phyloP scores from a whole-genome alignment of 37 sponge, comb jelly and placozoan genomes.

The Bolinopsis microptera region DNA sequence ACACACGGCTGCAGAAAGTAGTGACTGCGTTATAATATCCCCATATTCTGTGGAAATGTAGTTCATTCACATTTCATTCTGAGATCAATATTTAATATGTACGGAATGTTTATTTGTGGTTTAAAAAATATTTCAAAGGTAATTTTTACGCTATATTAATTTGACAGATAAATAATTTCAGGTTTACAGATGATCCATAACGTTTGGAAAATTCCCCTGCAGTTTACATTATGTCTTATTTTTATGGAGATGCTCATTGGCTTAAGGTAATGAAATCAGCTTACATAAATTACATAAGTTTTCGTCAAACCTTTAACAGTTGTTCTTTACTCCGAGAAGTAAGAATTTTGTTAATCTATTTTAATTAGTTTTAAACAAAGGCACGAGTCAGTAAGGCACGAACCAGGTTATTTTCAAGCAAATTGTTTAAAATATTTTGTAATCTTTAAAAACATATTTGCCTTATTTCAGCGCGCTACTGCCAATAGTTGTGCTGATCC shows the following conservation, averaged over 20 bases:
- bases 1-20: no score
- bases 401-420: no score
- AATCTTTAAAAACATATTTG: no score
- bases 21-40: not conserved
- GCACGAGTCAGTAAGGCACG: no score
- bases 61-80: not conserved
- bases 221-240: slow-evolving; percentile 19
- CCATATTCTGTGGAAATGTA: not conserved
- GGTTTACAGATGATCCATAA: slow-evolving; percentile 32
- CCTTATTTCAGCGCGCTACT: not conserved
- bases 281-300: not conserved
- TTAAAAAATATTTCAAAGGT: no score
- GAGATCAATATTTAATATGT: not conserved
- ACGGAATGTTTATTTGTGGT: not conserved
- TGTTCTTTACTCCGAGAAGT: no score
- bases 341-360: no score
- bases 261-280: not conserved
- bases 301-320: no score
- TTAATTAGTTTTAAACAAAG: no score
- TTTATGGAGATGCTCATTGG: slow-evolving; percentile 58
- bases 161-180: not conserved
- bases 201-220: slow-evolving; percentile 58
- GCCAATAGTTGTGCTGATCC: slow-evolving; percentile 24
- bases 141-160: not conserved
- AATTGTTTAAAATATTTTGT: no score